Evolutionary conservation across 2,113 vertebrate species (phyloP), one percentile per base, ranked within the genome.

Genomic region (Spea multiplicata): DNA sequence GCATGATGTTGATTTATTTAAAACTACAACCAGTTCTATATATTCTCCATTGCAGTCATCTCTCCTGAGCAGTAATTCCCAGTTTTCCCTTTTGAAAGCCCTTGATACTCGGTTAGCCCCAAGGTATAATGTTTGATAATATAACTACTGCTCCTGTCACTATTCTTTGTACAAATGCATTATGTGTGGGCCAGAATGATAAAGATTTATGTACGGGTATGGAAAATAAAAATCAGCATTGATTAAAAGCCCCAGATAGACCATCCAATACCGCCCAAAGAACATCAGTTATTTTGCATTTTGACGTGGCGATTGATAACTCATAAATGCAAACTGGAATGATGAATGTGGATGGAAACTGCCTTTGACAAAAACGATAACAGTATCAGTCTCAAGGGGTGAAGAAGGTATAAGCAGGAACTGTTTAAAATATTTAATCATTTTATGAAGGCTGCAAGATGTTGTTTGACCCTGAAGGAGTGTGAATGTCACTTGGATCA

Each of bases 391-490:
- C 94, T 97, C 96, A 85, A 92, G 95, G 92, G 93, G 92, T 92
- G 82, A 91, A 91, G 91, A 94, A 95, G 93, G 94, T 95, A 94
- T 93, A 93, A 94, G 95, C 92, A 94, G 94, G 91, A 95, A 93
- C 96, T 97, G 95, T 95, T 98, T 97, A 98, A 98, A 98, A 98
- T 98, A 98, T 98, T 98, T 98, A 98, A 98, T 98, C 96, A 98
- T 98, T 96, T 96, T 96, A 96, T 94, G 92, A 94, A 97, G 94
- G 94, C 94, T 93, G 93, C 89, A 95, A 96, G 95, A 96, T 96
- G 96, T 93, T 95, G 94, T 96, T 96, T 98, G 97, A 99, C 97
- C 97, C 96, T 97, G 96, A 95, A 98, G 95, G 95, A 96, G 94
- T 92, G 93, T 95, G 95, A 98, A 98, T 98, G 96, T 97, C 97